Evolutionary conservation across 2,888 invertebrate species (phyloP).

Genomic region (Aricia artaxerxes): DNA sequence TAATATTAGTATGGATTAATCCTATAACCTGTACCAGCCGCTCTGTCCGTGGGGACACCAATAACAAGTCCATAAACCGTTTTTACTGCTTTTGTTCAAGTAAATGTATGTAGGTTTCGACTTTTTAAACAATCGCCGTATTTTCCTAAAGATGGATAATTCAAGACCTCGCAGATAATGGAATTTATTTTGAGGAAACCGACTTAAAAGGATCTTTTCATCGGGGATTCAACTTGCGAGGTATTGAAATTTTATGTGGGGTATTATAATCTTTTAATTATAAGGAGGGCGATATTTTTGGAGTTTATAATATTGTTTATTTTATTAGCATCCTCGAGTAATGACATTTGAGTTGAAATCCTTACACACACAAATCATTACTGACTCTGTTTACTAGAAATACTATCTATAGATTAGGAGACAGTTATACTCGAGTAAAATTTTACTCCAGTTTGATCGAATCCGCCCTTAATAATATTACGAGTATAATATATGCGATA

Average conservation of each 20-base stretch:
- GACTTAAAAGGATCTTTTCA: constrained; percentile 44
- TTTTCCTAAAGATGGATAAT: constrained; percentile 69
- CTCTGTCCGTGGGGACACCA: constrained; percentile 70
- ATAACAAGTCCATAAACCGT: constrained; percentile 80
- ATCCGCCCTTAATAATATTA: no score
- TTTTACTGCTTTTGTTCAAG: constrained; percentile 80
- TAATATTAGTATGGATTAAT: no score
- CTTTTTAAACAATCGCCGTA: constrained; percentile 79
- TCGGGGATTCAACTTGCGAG: constrained; percentile 25
- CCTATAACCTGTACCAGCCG: constrained; percentile 49
- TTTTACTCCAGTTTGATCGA: no score
- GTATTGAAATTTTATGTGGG: not conserved
- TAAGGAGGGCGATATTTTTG: not conserved
- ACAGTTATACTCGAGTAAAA: no score
- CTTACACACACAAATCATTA: no score
- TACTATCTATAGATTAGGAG: no score
- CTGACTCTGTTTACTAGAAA: no score
- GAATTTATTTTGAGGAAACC: constrained; percentile 49
- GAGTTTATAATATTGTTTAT: not conserved
- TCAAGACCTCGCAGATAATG: constrained; percentile 53
- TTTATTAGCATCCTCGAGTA: no score
- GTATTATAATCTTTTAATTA: not conserved
- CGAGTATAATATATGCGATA: no score
- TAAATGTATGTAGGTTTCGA: constrained; percentile 78
- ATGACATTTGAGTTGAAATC: no score